Evolutionary conservation across 2,113 vertebrate genomes (phyloP).

Genomic region (Uropsilus gracilis): DNA sequence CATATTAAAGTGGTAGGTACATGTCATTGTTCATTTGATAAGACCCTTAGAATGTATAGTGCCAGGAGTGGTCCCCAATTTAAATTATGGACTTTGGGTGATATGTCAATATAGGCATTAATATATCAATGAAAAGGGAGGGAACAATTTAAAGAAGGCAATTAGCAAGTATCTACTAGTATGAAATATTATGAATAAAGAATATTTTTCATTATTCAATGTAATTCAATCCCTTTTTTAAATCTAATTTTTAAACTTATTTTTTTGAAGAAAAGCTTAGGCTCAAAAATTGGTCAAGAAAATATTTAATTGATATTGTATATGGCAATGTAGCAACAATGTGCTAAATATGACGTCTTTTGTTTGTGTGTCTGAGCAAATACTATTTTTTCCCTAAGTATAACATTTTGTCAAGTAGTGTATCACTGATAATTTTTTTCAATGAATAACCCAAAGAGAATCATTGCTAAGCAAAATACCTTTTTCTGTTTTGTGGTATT

Average conservation of each 20-base stretch:
- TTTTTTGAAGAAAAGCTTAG: background rate
- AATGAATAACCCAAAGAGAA: background rate
- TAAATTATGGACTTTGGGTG: background rate
- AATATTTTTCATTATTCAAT: background rate
- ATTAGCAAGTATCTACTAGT: background rate
- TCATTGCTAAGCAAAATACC: background rate
- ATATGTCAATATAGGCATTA: no score
- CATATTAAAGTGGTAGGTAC: background rate
- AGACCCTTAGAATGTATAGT: background rate
- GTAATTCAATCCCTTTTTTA: background rate
- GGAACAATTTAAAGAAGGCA: background rate
- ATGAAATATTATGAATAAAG: background rate
- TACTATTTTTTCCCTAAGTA: background rate
- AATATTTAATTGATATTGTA: background rate
- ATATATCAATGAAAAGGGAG: background rate
- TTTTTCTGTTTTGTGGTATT: background rate
- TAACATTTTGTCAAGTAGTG: background rate
- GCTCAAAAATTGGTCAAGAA: background rate
- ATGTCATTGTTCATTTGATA: background rate
- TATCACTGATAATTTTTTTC: background rate
- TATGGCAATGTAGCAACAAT: background rate
- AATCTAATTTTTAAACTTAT: background rate
- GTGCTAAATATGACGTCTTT: background rate
- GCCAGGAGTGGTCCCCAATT: background rate
- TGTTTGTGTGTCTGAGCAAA: background rate